Conservation (phyloP, 2,113 vertebrate genomes). For the Odocoileus hemionus region DNA sequence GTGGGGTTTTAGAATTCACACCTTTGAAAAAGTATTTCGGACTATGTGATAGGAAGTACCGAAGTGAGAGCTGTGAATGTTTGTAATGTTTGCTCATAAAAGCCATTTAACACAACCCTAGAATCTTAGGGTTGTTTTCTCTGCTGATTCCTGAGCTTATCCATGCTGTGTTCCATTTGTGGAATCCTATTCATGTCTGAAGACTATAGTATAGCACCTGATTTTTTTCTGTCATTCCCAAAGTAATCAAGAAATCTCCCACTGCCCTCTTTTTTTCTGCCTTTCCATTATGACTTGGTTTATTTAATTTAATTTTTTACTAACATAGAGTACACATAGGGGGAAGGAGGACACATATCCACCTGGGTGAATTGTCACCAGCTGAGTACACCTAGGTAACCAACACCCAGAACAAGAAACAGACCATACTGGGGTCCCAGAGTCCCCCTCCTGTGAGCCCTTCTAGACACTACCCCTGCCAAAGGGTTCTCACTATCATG, state of each 20-base stretch:
- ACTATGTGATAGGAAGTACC: background rate
- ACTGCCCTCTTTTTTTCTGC: background rate
- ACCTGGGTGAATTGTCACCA: background rate
- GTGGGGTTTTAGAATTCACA: background rate
- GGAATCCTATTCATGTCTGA: background rate
- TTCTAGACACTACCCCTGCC: background rate
- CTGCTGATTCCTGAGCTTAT: background rate
- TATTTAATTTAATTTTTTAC: background rate
- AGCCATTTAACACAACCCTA: background rate
- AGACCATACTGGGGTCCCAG: background rate
- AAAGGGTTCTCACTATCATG: background rate
- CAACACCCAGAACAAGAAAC: background rate
- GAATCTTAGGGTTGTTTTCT: background rate
- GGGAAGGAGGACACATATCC: no score
- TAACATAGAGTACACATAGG: background rate
- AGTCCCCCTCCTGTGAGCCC: fast-evolving
- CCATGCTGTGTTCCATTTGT: background rate
- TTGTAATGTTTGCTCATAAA: background rate
- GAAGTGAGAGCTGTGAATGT: background rate
- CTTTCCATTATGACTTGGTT: background rate
- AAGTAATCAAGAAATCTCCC: background rate
- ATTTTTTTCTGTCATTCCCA: background rate
- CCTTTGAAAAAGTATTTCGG: background rate
- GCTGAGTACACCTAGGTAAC: background rate
- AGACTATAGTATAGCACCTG: background rate